These are phyloP conservation scores for Clarias fuscus DNA, from an alignment of 2,797 vertebrate species.

Conservation along the genomic window DNA sequence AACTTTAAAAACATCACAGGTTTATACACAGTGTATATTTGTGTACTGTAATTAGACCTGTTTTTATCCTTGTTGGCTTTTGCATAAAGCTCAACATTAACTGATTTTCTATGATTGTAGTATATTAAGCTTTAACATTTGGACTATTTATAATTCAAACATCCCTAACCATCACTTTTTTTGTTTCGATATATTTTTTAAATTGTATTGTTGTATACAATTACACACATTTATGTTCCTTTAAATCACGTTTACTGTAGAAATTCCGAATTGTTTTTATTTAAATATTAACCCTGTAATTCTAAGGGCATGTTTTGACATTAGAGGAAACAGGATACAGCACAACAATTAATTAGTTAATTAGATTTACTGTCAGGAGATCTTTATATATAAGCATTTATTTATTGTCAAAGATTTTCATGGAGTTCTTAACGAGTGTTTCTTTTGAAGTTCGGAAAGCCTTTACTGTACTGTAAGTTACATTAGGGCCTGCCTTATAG, in stretches of 20 bases:
- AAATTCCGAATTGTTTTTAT: neutral
- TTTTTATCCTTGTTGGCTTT: constrained; percentile 15
- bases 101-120: neutral
- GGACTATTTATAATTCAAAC: neutral
- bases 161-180: neutral
- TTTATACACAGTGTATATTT: neutral
- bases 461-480: neutral
- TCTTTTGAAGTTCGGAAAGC: neutral
- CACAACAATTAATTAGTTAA: neutral
- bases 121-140: neutral
- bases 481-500: neutral
- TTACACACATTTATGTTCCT: neutral
- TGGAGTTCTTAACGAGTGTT: neutral
- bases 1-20: constrained; percentile 35
- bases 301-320: neutral
- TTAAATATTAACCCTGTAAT: neutral
- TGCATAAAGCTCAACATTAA: neutral
- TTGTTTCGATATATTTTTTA: neutral
- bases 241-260: neutral
- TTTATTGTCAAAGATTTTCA: neutral
- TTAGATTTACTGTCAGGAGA: neutral
- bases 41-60: neutral
- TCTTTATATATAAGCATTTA: neutral
- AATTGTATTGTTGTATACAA: neutral
- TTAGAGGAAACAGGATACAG: neutral